Evolutionary conservation across 2,888 invertebrate genomes (phyloP).

Genomic region (Eupeodes latifasciatus): DNA sequence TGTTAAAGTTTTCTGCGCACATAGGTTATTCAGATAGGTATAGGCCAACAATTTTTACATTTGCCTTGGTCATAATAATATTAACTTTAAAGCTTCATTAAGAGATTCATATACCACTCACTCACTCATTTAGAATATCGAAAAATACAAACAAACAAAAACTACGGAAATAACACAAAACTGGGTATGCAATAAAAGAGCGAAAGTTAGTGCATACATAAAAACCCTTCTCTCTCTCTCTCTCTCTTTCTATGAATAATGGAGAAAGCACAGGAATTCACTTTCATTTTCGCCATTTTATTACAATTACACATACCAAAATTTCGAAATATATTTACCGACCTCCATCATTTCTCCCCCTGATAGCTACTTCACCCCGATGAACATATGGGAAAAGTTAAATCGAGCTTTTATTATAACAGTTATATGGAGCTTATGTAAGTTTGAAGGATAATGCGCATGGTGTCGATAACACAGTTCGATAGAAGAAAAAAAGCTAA

Average conservation of each 20-base stretch:
- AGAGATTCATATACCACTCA: constrained; percentile 19
- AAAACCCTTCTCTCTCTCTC: constrained; percentile 38
- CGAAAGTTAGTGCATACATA: constrained; percentile 49
- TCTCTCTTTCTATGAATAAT: constrained; percentile 20
- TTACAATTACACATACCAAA: constrained; percentile 38
- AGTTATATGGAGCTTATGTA: constrained; percentile 58
- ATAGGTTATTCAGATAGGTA: background rate
- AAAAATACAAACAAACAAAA: background rate
- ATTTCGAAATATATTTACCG: constrained; percentile 1
- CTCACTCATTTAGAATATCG: constrained; percentile 37
- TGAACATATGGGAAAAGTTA: constrained; percentile 59
- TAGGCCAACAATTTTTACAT: constrained; percentile 61
- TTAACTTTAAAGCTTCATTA: constrained; percentile 40
- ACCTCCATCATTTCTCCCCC: constrained; percentile 1
- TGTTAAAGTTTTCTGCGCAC: constrained; percentile 45
- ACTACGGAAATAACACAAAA: background rate
- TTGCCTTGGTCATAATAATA: constrained; percentile 54
- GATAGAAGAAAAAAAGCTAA: constrained; percentile 37
- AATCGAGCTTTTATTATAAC: constrained; percentile 60
- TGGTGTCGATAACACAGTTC: constrained; percentile 58
- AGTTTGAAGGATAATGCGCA: constrained; percentile 58
- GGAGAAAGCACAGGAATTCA: constrained; percentile 63
- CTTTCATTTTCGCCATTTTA: constrained; percentile 70
- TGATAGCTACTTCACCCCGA: too few relatives aligned
- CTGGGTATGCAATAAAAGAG: constrained; percentile 59